Conservation (phyloP, 2,113 vertebrate genomes). For the Verasper variegatus region DNA sequence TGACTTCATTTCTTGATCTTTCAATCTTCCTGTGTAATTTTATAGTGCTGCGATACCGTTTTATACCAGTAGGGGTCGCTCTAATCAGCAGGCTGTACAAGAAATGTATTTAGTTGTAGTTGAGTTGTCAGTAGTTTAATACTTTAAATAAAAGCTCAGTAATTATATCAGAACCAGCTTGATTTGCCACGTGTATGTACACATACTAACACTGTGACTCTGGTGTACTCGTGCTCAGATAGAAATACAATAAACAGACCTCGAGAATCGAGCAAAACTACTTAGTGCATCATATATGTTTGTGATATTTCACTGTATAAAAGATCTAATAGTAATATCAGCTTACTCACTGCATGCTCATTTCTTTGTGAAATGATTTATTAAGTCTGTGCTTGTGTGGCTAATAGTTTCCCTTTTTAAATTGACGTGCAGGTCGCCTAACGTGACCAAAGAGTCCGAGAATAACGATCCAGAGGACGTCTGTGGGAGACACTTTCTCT, state of each 20-base stretch:
- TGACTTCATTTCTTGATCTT: not conserved
- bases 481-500: constrained; percentile 63
- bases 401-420: not conserved
- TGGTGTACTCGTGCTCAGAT: too few relatives aligned
- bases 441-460: constrained; percentile 49
- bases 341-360: too few relatives aligned
- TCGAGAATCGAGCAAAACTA: too few relatives aligned
- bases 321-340: not conserved
- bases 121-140: too few relatives aligned
- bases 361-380: too few relatives aligned
- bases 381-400: not conserved
- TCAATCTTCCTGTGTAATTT: not conserved
- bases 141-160: too few relatives aligned
- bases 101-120: not conserved
- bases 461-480: constrained; percentile 35
- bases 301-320: not conserved
- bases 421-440: constrained; percentile 38
- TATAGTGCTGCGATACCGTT: not conserved
- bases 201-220: too few relatives aligned
- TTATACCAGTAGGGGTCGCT: not conserved
- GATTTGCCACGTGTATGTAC: too few relatives aligned
- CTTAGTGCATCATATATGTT: too few relatives aligned
- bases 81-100: not conserved
- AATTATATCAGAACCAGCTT: too few relatives aligned
- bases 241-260: too few relatives aligned